phyloP scores from a whole-genome alignment of 1,140 invertebrate genomes.

The Hypsibius dujardini region DNA sequence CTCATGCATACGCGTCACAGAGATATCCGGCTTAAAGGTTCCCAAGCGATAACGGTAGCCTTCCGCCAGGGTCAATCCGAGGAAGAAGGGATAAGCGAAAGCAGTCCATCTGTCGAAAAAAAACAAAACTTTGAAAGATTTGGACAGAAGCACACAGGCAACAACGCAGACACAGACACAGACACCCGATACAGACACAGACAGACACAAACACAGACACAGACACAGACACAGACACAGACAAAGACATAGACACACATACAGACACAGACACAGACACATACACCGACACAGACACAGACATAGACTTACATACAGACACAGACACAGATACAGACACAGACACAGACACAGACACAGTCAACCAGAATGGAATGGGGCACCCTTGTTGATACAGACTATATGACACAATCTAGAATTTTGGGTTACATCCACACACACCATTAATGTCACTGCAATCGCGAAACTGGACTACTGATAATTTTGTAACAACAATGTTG shows the following conservation, averaged over 20 bases:
- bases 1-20: conserved; percentile 46
- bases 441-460: too few relatives aligned
- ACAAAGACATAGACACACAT: not conserved
- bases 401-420: too few relatives aligned
- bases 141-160: not conserved
- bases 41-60: conserved; percentile 56
- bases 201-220: not conserved
- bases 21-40: conserved; percentile 40
- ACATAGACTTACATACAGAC: too few relatives aligned
- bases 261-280: not conserved
- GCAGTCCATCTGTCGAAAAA: conserved; percentile 47
- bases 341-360: not conserved
- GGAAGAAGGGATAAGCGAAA: conserved; percentile 59
- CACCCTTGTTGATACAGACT: not conserved
- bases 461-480: too few relatives aligned
- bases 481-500: too few relatives aligned
- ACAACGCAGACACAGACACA: too few relatives aligned
- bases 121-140: not conserved
- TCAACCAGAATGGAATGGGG: conserved; percentile 12
- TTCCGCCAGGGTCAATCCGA: conserved; percentile 58
- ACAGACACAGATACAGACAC: too few relatives aligned
- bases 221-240: not conserved
- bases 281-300: too few relatives aligned
- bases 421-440: too few relatives aligned
- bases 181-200: too few relatives aligned